phyloP scores from a whole-genome alignment of 2,797 vertebrate genomes.

The Meriones psammophilus region DNA sequence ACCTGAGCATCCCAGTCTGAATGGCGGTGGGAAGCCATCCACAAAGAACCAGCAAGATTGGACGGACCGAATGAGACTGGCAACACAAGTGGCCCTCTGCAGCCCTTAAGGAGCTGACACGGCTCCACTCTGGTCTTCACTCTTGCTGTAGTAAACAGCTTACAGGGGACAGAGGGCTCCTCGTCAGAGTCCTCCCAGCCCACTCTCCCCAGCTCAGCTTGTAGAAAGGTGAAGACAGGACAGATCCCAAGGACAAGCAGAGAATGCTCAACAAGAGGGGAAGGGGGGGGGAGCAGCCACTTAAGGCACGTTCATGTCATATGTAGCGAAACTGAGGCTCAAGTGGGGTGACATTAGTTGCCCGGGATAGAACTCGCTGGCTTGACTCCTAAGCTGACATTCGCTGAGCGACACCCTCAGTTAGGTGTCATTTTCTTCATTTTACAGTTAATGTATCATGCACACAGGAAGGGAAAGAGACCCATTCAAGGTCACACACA shows the following conservation, averaged over 20 bases:
- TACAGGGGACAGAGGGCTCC: background rate
- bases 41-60: background rate
- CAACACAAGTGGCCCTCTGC: rapidly evolving
- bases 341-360: background rate
- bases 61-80: background rate
- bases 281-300: background rate
- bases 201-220: background rate
- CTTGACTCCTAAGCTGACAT: background rate
- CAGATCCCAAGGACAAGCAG: background rate
- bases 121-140: rapidly evolving
- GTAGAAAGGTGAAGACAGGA: background rate
- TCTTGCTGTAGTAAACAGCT: background rate
- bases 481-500: background rate
- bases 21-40: background rate
- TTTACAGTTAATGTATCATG: background rate
- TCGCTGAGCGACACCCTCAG: background rate
- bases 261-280: background rate
- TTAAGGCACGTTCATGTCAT: rapidly evolving
- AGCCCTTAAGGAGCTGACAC: background rate
- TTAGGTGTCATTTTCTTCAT: background rate
- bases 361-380: background rate
- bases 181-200: background rate
- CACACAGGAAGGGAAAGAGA: background rate
- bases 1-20: background rate
- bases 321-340: background rate